Conservation (phyloP, 2,113 vertebrate species). For the Cepphus grylle region DNA sequence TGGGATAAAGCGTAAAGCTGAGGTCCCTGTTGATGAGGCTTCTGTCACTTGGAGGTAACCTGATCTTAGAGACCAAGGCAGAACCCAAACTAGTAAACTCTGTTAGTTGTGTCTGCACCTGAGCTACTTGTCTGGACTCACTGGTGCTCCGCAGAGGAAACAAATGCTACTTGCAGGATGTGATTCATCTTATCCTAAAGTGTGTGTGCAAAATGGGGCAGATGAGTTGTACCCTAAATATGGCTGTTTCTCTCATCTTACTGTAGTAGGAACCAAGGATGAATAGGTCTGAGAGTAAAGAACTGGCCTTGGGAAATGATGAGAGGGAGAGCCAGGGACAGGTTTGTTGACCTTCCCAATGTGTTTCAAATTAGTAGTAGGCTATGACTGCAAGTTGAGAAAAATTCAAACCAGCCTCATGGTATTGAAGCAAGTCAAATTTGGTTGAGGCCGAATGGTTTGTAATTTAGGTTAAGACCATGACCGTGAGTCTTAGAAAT, state of each 20-base stretch:
- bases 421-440: constrained; percentile 27
- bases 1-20: neutral
- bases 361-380: constrained; percentile 66
- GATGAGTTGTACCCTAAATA: neutral
- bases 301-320: neutral
- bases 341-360: constrained; percentile 18
- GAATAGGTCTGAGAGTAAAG: neutral
- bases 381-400: constrained; percentile 18
- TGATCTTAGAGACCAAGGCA: neutral
- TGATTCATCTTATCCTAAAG: neutral
- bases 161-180: neutral
- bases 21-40: neutral
- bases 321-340: neutral
- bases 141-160: neutral
- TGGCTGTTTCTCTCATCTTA: neutral
- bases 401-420: constrained; percentile 55
- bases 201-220: neutral
- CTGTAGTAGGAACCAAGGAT: neutral
- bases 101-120: neutral
- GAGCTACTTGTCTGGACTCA: neutral
- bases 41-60: neutral
- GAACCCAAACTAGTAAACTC: neutral
- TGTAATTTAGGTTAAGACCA: constrained; percentile 34
- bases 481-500: constrained; percentile 42
- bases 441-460: constrained; percentile 18